Evolutionary conservation across 2,888 invertebrate species (phyloP).

Genomic region (Noctua comes): DNA sequence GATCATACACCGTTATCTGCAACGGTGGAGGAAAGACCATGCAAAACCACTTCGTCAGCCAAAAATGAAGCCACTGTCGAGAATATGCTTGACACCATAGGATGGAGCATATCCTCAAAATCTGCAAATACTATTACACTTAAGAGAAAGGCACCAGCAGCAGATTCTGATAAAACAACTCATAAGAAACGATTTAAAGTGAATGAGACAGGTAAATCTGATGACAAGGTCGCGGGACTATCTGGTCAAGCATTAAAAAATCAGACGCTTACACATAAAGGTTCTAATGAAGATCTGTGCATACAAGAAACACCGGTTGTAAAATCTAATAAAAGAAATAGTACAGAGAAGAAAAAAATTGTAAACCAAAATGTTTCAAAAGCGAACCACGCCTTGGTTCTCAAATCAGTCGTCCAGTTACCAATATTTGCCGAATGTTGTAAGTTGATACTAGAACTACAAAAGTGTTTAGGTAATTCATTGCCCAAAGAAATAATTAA

Average conservation of each 20-base stretch:
- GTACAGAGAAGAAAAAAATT: neutral
- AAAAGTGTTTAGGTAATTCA: neutral
- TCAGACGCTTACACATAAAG: neutral
- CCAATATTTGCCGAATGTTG: neutral
- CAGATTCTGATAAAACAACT: neutral
- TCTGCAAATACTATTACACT: neutral
- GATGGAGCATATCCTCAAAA: neutral
- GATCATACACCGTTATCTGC: neutral
- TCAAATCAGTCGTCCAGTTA: neutral
- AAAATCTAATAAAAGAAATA: neutral
- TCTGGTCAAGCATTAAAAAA: neutral
- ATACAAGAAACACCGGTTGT: neutral
- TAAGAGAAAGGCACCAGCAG: neutral
- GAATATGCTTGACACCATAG: neutral
- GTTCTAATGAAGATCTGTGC: neutral
- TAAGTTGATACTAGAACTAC: neutral
- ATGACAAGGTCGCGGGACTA: neutral
- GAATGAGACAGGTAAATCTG: neutral
- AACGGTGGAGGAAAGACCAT: neutral
- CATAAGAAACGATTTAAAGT: neutral
- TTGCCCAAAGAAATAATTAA: neutral
- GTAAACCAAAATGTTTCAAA: neutral
- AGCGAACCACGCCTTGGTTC: no score
- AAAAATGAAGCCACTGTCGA: neutral
- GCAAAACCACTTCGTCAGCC: neutral